Base-by-base conservation (phyloP, 2,888 invertebrate species). In the Caenorhabditis panamensis region DNA sequence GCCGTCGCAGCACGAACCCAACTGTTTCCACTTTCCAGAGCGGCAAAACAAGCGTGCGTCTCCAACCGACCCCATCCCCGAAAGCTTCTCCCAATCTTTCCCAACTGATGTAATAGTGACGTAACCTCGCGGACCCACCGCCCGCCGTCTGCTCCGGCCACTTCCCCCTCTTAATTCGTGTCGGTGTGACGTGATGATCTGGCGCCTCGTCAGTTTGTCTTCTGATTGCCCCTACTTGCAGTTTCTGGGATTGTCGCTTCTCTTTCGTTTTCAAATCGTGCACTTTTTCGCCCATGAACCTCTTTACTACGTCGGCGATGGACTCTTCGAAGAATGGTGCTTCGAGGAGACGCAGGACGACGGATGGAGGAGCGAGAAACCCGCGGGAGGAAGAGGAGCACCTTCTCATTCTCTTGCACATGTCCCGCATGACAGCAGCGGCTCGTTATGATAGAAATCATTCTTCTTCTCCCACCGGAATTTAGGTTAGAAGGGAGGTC, bases 41-140 rank as follows among this genome's bases (percentile, higher is more conserved):
- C 41, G 20, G 36, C 41, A 71, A 71, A 71, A 71, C 62, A 71
- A 69, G 49, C 71, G 62, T n/a, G 51, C n/a, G 51, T 37, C 47
- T n/a, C n/a, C n/a, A n/a, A n/a, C n/a, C 49, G 9, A 44, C 31
- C 24, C 58, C 56, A 67, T 36, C 67, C 67, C n/a, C n/a, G 20
- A 51, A 36, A 63, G 58, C 68, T 37, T 59, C 47, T 51, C 56
- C 63, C 63, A 41, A 41, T 58, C 63, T 49, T 61, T 22, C 36
- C 47, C 63, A 63, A 63, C n/a, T 72, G 72, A 72, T 72, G 72
- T 64, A 72, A 72, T 64, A 72, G 64, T 72, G 72, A 72, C 72
- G 72, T 72, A 72, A 64, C 59, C 71, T n/a, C n/a, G n/a, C n/a
- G 37, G 36, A 62, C 53, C 26, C 20, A 3, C n/a, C 54, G n/a